Conservation (phyloP, 2,113 vertebrate genomes). For the Trichomycterus rosablanca region DNA sequence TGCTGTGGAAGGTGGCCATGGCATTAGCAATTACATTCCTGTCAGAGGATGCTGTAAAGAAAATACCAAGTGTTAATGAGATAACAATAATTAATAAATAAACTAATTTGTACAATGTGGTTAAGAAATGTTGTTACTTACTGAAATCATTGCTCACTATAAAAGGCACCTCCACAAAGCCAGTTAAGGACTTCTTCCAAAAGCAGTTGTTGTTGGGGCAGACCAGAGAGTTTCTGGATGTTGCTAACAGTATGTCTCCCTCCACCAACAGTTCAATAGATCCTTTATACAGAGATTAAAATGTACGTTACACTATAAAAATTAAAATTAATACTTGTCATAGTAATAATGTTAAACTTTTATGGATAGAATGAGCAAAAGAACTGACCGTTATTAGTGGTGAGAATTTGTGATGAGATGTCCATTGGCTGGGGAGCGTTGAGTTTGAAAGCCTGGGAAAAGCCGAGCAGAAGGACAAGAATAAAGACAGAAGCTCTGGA, state of each 20-base stretch:
- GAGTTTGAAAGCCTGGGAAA: constrained; percentile 7
- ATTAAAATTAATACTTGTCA: too few relatives aligned
- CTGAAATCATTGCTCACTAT: constrained; percentile 28
- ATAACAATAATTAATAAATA: background rate
- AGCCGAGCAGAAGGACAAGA: background rate
- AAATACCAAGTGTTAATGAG: too few relatives aligned
- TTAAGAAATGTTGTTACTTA: constrained; percentile 22
- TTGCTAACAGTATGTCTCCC: background rate
- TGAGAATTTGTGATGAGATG: constrained; percentile 26
- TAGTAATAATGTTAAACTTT: too few relatives aligned
- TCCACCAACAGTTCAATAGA: background rate
- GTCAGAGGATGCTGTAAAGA: constrained; percentile 24
- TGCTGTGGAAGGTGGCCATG: constrained; percentile 28
- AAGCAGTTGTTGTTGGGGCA: constrained; percentile 15
- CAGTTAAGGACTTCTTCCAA: constrained; percentile 38
- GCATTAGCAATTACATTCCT: constrained; percentile 26
- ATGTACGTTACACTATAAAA: background rate
- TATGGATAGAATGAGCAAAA: background rate
- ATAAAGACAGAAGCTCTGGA: background rate
- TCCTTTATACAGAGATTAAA: background rate
- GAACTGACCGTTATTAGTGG: constrained; percentile 34
- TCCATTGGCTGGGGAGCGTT: constrained; percentile 14
- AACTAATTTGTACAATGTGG: background rate
- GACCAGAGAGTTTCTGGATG: background rate
- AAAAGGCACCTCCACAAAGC: constrained; percentile 39